Evolutionary conservation across 2,797 vertebrate genomes (phyloP).

Genomic region (Melopsittacus undulatus): DNA sequence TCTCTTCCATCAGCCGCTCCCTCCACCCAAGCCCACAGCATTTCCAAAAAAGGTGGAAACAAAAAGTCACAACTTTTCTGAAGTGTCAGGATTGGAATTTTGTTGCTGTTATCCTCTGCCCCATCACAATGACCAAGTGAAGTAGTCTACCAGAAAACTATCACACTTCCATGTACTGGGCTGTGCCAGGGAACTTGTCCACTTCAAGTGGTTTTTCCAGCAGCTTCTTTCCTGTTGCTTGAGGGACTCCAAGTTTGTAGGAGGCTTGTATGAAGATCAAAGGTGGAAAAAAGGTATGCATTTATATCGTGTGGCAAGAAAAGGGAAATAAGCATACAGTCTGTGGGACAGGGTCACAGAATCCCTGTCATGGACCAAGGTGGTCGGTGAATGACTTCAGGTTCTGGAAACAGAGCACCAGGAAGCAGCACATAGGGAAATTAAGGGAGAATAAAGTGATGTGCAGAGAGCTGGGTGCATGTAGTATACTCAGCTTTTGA

Average conservation of each 20-base stretch:
- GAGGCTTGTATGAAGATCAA: background rate
- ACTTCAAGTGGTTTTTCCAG: background rate
- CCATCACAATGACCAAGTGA: background rate
- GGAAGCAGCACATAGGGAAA: background rate
- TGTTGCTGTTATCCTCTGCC: background rate
- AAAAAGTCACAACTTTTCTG: background rate
- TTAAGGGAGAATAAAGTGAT: slow-evolving; percentile 31
- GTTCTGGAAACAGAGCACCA: background rate
- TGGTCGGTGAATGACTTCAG: background rate
- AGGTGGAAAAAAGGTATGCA: background rate
- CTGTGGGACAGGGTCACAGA: background rate
- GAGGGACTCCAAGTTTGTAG: background rate
- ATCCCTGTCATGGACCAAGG: background rate
- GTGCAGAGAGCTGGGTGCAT: background rate
- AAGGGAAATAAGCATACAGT: background rate
- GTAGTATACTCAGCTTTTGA: background rate
- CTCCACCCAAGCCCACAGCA: background rate
- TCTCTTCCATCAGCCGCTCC: background rate
- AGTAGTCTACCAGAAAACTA: background rate
- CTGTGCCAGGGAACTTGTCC: background rate
- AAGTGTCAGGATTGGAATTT: background rate
- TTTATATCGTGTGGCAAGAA: background rate
- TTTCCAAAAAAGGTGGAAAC: background rate
- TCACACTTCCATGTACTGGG: background rate
- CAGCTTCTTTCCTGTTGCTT: background rate